phyloP scores from a whole-genome alignment of 2,888 invertebrate genomes.

The Hirtodrosophila alboralis region DNA sequence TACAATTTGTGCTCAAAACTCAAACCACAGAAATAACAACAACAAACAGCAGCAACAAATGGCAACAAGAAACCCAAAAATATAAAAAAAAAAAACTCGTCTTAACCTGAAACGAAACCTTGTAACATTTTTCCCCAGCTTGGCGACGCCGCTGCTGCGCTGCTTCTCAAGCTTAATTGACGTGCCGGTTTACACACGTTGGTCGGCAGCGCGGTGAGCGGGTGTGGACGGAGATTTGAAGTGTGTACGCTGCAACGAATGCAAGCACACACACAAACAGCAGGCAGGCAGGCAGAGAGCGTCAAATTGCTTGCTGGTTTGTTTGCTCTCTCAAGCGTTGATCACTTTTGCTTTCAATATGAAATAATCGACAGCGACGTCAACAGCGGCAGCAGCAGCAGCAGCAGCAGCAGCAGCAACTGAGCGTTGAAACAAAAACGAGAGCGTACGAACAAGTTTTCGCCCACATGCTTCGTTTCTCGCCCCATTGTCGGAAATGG shows the following conservation, averaged over 20 bases:
- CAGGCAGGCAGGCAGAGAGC: slow-evolving; percentile 33
- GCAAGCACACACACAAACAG: slow-evolving; percentile 39
- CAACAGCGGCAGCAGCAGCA: slow-evolving; percentile 9
- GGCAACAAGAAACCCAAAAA: slow-evolving; percentile 64
- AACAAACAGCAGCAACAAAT: slow-evolving; percentile 50
- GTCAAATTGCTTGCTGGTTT: slow-evolving; percentile 30
- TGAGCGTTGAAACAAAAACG: slow-evolving; percentile 42
- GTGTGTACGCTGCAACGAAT: slow-evolving; percentile 48
- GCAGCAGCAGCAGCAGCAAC: slow-evolving; percentile 12
- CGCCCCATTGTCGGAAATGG: slow-evolving; percentile 45
- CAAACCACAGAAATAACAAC: slow-evolving; percentile 39
- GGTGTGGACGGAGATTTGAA: slow-evolving; percentile 32
- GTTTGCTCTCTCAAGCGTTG: slow-evolving; percentile 51
- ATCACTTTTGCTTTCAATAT: slow-evolving; percentile 84
- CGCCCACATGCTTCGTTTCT: slow-evolving; percentile 66
- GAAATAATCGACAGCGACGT: slow-evolving; percentile 77
- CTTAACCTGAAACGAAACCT: slow-evolving; percentile 82
- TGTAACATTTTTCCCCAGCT: slow-evolving; percentile 80
- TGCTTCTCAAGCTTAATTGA: slow-evolving; percentile 75
- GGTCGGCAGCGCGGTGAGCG: slow-evolving; percentile 31
- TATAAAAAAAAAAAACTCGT: slow-evolving; percentile 60
- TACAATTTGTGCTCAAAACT: slow-evolving; percentile 41
- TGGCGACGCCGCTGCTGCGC: slow-evolving; percentile 64
- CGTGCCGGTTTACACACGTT: slow-evolving; percentile 64
- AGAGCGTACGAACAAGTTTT: slow-evolving; percentile 68